Base-by-base conservation (phyloP, 2,113 vertebrate genomes). In the Pitta sordida region DNA sequence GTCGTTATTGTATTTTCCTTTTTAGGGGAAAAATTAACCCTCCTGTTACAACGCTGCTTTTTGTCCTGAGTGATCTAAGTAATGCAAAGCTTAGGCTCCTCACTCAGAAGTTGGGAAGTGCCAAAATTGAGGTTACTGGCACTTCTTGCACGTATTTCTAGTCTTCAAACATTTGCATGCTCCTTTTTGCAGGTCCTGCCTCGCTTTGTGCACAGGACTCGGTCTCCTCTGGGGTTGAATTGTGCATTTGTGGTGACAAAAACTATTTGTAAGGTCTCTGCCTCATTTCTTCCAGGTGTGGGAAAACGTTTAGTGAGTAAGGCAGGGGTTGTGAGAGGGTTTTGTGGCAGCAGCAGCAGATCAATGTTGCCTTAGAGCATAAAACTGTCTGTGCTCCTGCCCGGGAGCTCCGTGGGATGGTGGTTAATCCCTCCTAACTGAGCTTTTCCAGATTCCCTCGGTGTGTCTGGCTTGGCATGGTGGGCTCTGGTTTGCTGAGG, bases 121-220 rank as follows among this genome's bases (percentile, higher is more conserved):
- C 51, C 24, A 48, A 3, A 59, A 5, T 1, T 15, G 17, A 39
- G 43, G 10, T 51, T 48, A 3, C n/a, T 5, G 4, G 59, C 56
- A 34, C 34, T 76, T 46, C 14, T 46, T 7, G 39, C 1, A 0
- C 26, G 6, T 4, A 2, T 49, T 86, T 84, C 48, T 43, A 15
- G 27, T 20, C 30, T 88, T 51, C 1, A 41, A 56, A 23, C 24
- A 7, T 15, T 56, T 10, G 11, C 12, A 6, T 0, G 0, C 20
- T 14, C 7, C 20, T 84, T 87, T 49, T 41, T 78, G 30, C 21
- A 13, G 36, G 48, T 58, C 48, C 51, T 78, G 44, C 48, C n/a
- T 70, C 1, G 0, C 44, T 92, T 46, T 51, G 27, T 51, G 56
- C 17, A 0, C 1, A 3, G 37, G 44, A 49, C 15, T 80, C 0